phyloP scores from a whole-genome alignment of 2,797 vertebrate genomes.

The Danionella dracula region DNA sequence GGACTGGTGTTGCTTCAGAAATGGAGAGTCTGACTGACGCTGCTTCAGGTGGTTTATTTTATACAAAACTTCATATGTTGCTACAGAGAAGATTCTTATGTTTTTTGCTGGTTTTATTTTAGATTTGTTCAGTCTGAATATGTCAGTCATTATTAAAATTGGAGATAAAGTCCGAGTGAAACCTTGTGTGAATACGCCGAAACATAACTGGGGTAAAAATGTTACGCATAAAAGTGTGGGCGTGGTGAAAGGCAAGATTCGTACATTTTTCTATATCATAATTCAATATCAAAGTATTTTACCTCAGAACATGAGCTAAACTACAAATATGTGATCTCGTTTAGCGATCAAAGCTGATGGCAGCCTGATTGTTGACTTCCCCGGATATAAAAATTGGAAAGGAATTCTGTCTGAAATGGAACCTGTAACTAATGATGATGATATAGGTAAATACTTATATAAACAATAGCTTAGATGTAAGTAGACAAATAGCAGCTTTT shows the following conservation, averaged over 20 bases:
- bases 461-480: background rate
- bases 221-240: constrained; percentile 28
- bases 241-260: constrained; percentile 15
- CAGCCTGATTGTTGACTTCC: constrained; percentile 20
- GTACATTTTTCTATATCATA: background rate
- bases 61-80: background rate
- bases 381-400: constrained; percentile 22
- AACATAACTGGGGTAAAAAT: constrained; percentile 33
- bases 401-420: constrained; percentile 24
- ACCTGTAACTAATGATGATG: background rate
- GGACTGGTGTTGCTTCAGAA: constrained; percentile 28
- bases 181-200: constrained; percentile 20
- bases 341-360: constrained; percentile 21
- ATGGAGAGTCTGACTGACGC: constrained; percentile 12
- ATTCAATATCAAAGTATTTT: background rate
- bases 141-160: background rate
- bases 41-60: background rate
- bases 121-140: background rate
- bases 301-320: background rate
- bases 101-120: background rate
- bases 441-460: constrained; percentile 1
- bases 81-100: background rate
- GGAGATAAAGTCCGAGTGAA: constrained; percentile 36
- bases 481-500: background rate
- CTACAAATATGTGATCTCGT: background rate